A percentile compares a stretch with the other conserved stretches of the same genome.
These are phyloP conservation scores for Hydrophis major DNA, from an alignment of 2,797 vertebrate species.

Conservation along the genomic window DNA sequence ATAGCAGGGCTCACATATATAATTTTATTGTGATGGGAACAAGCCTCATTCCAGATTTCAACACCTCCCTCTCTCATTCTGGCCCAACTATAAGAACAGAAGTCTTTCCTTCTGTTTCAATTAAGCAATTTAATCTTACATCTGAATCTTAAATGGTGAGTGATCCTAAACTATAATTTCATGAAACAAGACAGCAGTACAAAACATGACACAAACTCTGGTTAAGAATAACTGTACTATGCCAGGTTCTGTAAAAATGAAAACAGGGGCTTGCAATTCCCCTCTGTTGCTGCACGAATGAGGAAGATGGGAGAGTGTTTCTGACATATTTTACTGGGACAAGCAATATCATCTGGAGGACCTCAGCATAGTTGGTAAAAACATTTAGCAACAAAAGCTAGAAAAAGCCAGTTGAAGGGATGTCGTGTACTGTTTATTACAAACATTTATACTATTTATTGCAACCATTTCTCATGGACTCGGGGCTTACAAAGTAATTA, in stretches of 20 bases:
- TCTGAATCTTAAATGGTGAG: neutral
- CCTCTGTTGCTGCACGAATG: neutral
- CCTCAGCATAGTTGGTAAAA: neutral
- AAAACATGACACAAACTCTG: neutral
- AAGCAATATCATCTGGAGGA: neutral
- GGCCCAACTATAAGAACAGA: neutral
- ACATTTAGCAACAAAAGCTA: neutral
- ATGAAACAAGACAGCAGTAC: neutral
- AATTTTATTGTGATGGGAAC: neutral
- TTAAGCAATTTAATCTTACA: neutral
- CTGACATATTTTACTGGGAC: neutral
- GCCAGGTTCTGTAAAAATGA: neutral
- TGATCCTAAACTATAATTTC: neutral
- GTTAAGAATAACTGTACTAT: neutral
- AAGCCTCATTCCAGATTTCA: neutral
- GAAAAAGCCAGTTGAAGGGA: neutral
- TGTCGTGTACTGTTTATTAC: neutral
- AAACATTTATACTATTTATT: neutral
- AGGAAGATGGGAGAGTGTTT: neutral
- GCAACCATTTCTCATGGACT: neutral
- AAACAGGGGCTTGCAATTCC: neutral
- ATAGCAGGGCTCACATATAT: neutral
- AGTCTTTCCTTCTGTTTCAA: constrained; percentile 3
- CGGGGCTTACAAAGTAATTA: neutral
- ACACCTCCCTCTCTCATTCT: neutral